These are phyloP conservation scores for Phortica okadai DNA, from an alignment of 2,888 invertebrate species.

Conservation along the genomic window DNA sequence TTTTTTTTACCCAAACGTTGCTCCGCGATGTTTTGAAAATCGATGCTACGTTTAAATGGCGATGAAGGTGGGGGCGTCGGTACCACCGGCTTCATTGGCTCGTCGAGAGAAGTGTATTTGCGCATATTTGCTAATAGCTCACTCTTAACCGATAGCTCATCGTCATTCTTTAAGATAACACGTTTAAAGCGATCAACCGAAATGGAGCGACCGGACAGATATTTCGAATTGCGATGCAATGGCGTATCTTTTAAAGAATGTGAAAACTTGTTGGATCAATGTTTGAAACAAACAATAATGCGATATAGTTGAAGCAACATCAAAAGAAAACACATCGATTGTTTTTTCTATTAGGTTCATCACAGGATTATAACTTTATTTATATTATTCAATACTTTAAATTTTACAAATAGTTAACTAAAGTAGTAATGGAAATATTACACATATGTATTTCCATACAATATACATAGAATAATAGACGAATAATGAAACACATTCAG, in stretches of 20 bases:
- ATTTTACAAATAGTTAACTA: conserved; percentile 22
- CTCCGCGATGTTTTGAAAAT: background rate
- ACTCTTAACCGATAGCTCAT: conserved; percentile 15
- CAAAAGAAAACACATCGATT: conserved; percentile 6
- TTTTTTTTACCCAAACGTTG: conserved; percentile 47
- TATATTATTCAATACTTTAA: conserved; percentile 28
- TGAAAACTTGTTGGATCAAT: conserved; percentile 30
- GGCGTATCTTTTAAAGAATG: conserved; percentile 47
- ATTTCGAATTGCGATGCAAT: conserved; percentile 53
- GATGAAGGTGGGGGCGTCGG: background rate
- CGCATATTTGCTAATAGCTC: conserved; percentile 41
- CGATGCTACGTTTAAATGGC: conserved; percentile 7
- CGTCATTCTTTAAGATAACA: conserved; percentile 34
- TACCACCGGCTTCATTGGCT: conserved; percentile 23
- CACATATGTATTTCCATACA: conserved; percentile 14
- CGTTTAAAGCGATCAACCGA: conserved; percentile 67
- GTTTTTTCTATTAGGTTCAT: conserved; percentile 13
- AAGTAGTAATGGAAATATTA: background rate
- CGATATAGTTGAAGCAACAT: background rate
- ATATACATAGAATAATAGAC: conserved; percentile 1
- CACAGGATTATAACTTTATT: conserved; percentile 34
- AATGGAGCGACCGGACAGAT: conserved; percentile 62
- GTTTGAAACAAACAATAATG: conserved; percentile 1
- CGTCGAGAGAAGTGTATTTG: conserved; percentile 47
- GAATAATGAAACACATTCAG: background rate